Evolutionary conservation across 2,113 vertebrate species (phyloP).

Genomic region (Triplophysa dalaica): DNA sequence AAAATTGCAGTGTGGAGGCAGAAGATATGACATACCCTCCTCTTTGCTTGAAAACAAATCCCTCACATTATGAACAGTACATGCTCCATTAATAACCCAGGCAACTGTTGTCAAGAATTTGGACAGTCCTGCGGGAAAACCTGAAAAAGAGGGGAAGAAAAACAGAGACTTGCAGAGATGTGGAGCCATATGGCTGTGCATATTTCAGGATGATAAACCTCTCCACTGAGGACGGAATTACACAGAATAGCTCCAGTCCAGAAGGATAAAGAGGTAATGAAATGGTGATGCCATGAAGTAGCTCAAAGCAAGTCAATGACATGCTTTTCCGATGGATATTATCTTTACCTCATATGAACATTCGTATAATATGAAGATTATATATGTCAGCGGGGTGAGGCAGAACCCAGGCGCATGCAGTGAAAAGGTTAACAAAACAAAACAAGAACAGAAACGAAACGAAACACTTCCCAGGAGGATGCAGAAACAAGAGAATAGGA

Average conservation of each 20-base stretch:
- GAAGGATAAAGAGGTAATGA: constrained; percentile 1
- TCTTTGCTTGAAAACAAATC: constrained; percentile 57
- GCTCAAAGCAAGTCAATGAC: constrained; percentile 1
- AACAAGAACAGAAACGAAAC: no score
- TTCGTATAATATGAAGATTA: no score
- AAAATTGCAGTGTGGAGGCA: constrained; percentile 65
- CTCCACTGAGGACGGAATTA: constrained; percentile 15
- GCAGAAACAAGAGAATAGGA: no score
- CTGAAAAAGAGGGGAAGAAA: constrained; percentile 27
- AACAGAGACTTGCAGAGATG: constrained; percentile 36
- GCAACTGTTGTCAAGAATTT: constrained; percentile 51
- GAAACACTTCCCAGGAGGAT: no score
- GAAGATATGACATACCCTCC: constrained; percentile 60
- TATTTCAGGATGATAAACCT: constrained; percentile 51
- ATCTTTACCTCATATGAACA: no score
- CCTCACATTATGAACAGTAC: constrained; percentile 51
- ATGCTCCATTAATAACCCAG: constrained; percentile 56
- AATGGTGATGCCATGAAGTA: not conserved
- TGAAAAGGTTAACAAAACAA: no score
- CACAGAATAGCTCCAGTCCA: not conserved
- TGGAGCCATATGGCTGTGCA: constrained; percentile 62
- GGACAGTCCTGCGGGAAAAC: constrained; percentile 42
- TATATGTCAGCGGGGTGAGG: no score
- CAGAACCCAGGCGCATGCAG: no score
- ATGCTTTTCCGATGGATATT: no score